A percentile compares a stretch with the other conserved stretches of the same genome.
Evolutionary conservation across 2,797 vertebrate genomes (phyloP).

Genomic region (Dipus sagitta): DNA sequence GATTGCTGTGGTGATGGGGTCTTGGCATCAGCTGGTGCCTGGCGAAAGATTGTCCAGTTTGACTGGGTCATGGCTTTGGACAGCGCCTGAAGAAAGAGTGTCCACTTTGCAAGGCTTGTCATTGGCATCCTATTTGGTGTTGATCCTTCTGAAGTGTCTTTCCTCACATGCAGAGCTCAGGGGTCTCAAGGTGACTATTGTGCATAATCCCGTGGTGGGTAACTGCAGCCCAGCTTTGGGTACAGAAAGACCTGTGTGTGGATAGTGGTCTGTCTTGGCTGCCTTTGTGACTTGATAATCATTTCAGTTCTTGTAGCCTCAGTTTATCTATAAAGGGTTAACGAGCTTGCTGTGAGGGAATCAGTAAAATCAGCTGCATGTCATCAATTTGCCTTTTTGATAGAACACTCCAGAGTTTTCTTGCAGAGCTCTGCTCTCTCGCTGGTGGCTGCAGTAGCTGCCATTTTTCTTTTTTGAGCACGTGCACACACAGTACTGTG

Average conservation of each 20-base stretch:
- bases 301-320: not conserved
- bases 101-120: not conserved
- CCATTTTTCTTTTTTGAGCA: rapidly evolving
- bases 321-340: not conserved
- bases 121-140: too few relatives aligned
- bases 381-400: not conserved
- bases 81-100: not conserved
- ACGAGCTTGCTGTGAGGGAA: not conserved
- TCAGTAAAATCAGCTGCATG: too few relatives aligned
- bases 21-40: not conserved
- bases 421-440: not conserved
- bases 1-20: too few relatives aligned
- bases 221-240: not conserved
- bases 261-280: not conserved
- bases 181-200: not conserved
- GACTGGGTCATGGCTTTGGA: too few relatives aligned
- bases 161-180: rapidly evolving
- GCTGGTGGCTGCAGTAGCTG: rapidly evolving
- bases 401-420: not conserved
- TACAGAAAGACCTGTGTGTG: not conserved
- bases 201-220: rapidly evolving
- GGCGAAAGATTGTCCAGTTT: not conserved
- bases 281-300: not conserved
- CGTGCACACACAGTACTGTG: rapidly evolving
- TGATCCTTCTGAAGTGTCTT: not conserved